Percentiles rank a stretch among this genome's conserved stretches.
Evolutionary conservation across 1,140 invertebrate species (phyloP).

Genomic region (Hetaerina americana): DNA sequence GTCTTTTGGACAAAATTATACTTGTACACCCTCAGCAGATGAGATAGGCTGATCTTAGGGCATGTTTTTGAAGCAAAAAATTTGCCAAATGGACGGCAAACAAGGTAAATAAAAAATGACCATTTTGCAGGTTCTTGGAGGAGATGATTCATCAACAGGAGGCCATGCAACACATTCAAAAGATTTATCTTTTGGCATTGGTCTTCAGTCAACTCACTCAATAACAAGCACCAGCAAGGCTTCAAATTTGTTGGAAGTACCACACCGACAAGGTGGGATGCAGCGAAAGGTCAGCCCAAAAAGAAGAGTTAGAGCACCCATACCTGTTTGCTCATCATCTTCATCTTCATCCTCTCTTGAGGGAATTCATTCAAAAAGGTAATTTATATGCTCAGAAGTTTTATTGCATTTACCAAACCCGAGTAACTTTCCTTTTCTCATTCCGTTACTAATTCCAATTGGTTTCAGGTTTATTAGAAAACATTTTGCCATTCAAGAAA

Average conservation of each 20-base stretch:
- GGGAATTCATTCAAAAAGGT: background rate
- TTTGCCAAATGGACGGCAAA: no score
- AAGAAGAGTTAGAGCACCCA: background rate
- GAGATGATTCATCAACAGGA: background rate
- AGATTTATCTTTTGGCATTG: background rate
- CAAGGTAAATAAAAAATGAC: no score
- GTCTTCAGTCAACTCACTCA: background rate
- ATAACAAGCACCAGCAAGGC: background rate
- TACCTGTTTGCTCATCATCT: background rate
- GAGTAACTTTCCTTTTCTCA: no score
- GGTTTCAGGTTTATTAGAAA: no score
- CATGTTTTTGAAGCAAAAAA: no score
- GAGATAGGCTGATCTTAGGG: no score
- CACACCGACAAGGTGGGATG: background rate
- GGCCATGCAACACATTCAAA: background rate
- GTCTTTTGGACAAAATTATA: no score
- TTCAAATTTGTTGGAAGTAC: background rate
- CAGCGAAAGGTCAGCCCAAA: background rate
- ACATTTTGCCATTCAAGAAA: no score
- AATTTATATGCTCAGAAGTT: no score
- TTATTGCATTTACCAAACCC: no score
- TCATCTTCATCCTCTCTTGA: background rate
- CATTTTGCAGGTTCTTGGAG: background rate
- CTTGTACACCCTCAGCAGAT: no score
- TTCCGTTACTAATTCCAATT: no score